These are phyloP conservation scores for Crax fasciolata DNA, from an alignment of 2,797 vertebrate species.

Conservation along the genomic window DNA sequence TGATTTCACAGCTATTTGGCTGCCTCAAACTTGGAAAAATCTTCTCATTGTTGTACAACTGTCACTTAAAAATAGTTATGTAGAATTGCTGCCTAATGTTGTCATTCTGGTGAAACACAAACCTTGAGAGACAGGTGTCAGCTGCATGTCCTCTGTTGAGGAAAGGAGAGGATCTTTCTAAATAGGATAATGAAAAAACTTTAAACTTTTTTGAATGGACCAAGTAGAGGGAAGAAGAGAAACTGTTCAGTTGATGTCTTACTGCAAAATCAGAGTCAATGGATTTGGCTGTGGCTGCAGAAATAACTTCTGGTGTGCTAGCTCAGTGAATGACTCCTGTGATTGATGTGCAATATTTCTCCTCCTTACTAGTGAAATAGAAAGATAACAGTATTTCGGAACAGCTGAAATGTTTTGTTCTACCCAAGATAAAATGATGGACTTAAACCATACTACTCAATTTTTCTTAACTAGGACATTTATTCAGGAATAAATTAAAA, in stretches of 20 bases:
- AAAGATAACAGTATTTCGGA: not conserved
- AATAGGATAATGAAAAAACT: not conserved
- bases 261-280: not conserved
- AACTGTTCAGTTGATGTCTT: not conserved
- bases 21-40: slow-evolving; percentile 1
- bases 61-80: not conserved
- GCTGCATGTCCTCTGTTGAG: not conserved
- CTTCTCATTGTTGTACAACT: not conserved
- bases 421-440: not conserved
- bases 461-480: not conserved
- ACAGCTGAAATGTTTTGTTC: not conserved
- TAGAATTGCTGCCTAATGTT: not conserved
- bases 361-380: not conserved
- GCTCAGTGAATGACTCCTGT: not conserved
- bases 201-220: not conserved
- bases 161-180: not conserved
- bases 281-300: not conserved
- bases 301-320: not conserved
- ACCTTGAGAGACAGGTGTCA: not conserved
- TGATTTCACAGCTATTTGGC: slow-evolving; percentile 1
- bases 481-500: not conserved
- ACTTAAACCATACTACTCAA: not conserved
- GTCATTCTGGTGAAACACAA: not conserved
- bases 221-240: not conserved
- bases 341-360: not conserved